Base-by-base conservation (phyloP, 2,888 invertebrate species). In the Catocala fraxini region DNA sequence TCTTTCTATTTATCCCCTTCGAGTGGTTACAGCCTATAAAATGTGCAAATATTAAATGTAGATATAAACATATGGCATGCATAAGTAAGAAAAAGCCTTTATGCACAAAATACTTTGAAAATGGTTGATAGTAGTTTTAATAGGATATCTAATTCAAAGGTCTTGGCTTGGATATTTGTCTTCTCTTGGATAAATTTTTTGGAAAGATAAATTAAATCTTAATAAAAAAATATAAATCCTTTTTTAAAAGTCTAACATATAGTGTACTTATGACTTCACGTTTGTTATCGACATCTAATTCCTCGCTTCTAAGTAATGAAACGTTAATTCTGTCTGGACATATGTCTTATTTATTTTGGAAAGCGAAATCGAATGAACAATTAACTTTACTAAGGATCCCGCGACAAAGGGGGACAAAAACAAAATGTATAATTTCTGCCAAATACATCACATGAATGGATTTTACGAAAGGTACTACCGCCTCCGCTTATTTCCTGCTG, bases 371-470 rank as follows among this genome's bases (percentile, higher is more conserved):
- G 39, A 34, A 59, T 48, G 55, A 57, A 63, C 63, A 60, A 67
- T 51, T 65, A 59, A 56, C 46, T 51, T 58, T 56, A 25, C 12
- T 43, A 49, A 62, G 52, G 61, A 49, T 11, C 58, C 45, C 39
- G 15, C 25, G 34, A 7, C 25, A 51, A 56, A 56, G 39, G 49
- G 46, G 35, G 47, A 39, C 34, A 46, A 55, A 58, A 68, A 67
- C 61, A 53, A 67, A 65, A 57, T 62, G 46, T 59, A 59, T 63
- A n/a, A 63, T 59, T 71, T 63, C 63, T 63, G 15, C 9, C 9
- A 49, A 55, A 70, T 47, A 49, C 52, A 61, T 71, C 58, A 69
- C 46, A 56, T 5, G 33, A 48, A 63, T 41, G 52, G 47, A 48
- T 47, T 61, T 48, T 45, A 10, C 11, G 56, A 56, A 63, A 43